Evolutionary conservation across 2,113 vertebrate genomes (phyloP).

Genomic region (Microtus richardsoni): DNA sequence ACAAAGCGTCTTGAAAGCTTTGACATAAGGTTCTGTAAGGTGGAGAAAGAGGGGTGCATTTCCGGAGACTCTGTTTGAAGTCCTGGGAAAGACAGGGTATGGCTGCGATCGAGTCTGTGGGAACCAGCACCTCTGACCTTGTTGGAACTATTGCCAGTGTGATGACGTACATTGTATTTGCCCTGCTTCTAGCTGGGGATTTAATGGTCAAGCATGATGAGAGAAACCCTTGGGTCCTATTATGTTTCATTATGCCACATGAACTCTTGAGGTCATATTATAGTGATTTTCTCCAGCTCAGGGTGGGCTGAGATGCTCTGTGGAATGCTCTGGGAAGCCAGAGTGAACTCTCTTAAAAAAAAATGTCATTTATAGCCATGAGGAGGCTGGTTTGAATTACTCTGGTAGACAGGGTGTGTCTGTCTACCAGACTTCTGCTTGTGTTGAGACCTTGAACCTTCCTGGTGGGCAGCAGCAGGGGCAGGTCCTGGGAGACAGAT

Average conservation of each 20-base stretch:
- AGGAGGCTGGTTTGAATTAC: constrained; percentile 42
- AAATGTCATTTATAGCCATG: not conserved
- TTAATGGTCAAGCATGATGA: not conserved
- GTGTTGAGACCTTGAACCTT: constrained; percentile 78
- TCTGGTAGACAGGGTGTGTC: constrained; percentile 45
- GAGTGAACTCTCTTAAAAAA: not conserved
- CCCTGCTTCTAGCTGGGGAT: not conserved
- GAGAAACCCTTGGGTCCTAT: not conserved
- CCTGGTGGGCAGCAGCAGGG: constrained; percentile 49
- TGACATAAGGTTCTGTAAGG: not conserved
- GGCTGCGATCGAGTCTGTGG: not conserved
- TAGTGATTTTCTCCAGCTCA: not conserved
- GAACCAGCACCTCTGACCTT: not conserved
- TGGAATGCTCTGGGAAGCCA: not conserved
- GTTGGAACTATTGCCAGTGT: not conserved
- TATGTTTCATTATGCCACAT: constrained; percentile 36
- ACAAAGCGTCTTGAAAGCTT: not conserved
- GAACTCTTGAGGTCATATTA: constrained; percentile 4
- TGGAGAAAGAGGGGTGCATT: not conserved
- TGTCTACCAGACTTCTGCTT: constrained; percentile 49
- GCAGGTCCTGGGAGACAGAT: not conserved
- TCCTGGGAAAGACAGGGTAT: not conserved
- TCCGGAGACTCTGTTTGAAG: not conserved
- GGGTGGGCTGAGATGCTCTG: not conserved
- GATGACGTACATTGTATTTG: not conserved